These are phyloP conservation scores for Drosophila seguyi DNA, from an alignment of 1,140 invertebrate genomes.

Conservation along the genomic window DNA sequence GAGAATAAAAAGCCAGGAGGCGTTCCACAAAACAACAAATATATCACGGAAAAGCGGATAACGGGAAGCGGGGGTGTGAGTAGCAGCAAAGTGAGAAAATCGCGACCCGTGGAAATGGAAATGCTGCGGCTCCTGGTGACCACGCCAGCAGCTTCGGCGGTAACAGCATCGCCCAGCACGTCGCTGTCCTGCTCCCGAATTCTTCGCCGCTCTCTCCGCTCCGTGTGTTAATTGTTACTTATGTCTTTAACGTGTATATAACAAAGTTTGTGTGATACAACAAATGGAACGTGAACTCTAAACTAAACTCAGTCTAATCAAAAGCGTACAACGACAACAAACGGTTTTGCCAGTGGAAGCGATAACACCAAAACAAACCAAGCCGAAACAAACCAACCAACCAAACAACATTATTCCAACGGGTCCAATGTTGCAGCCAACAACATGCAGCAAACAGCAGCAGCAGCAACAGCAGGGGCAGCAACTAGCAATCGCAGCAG, in stretches of 20 bases:
- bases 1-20: constrained; percentile 12
- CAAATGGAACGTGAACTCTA: constrained; percentile 49
- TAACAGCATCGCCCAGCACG: constrained; percentile 34
- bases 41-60: constrained; percentile 15
- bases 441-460: constrained; percentile 77
- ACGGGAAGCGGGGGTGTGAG: constrained; percentile 9
- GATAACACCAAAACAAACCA: constrained; percentile 63
- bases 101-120: constrained; percentile 41
- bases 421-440: constrained; percentile 82
- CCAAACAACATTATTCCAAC: constrained; percentile 60
- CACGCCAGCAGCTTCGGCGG: constrained; percentile 31
- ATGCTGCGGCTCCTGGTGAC: constrained; percentile 41
- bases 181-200: constrained; percentile 24
- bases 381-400: constrained; percentile 25
- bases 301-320: constrained; percentile 51
- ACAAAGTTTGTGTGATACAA: constrained; percentile 74
- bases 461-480: constrained; percentile 59
- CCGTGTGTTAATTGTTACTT: constrained; percentile 79
- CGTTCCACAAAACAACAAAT: constrained; percentile 14
- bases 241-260: constrained; percentile 76
- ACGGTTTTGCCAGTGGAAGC: constrained; percentile 68
- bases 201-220: constrained; percentile 43
- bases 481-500: constrained; percentile 45
- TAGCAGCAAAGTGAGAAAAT: constrained; percentile 5
- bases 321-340: constrained; percentile 74